Percentiles rank a stretch among this genome's conserved stretches.
Conservation (phyloP, 2,888 invertebrate species). For the Erebia aethiops region DNA sequence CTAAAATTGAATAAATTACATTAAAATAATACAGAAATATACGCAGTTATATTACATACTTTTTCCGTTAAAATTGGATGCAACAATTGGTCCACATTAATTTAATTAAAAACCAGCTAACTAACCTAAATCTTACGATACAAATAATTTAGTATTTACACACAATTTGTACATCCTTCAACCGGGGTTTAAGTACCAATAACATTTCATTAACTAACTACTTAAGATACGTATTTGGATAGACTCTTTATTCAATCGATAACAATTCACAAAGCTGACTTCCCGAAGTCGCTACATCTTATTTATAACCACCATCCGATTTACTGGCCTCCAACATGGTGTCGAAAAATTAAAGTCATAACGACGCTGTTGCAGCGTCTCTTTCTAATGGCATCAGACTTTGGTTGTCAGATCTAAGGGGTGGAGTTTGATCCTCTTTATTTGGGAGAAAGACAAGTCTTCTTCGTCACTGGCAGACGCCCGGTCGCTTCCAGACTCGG, state of each 20-base stretch:
- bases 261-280: conserved; percentile 71
- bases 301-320: conserved; percentile 76
- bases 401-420: conserved; percentile 87
- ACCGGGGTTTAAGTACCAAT: conserved; percentile 64
- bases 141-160: conserved; percentile 79
- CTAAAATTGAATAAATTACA: conserved; percentile 77
- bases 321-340: conserved; percentile 71
- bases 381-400: conserved; percentile 77
- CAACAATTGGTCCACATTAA: conserved; percentile 39
- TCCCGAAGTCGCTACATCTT: conserved; percentile 53
- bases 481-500: conserved; percentile 71
- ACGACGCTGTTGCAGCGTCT: conserved; percentile 52
- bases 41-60: conserved; percentile 50
- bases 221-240: conserved; percentile 81
- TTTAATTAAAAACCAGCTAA: conserved; percentile 57
- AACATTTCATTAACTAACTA: conserved; percentile 65
- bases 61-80: conserved; percentile 58
- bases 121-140: conserved; percentile 61
- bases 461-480: conserved; percentile 76
- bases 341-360: conserved; percentile 45
- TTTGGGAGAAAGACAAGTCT: conserved; percentile 82
- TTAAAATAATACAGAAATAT: conserved; percentile 63
- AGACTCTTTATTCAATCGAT: conserved; percentile 79
- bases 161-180: conserved; percentile 72
- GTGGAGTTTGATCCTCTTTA: conserved; percentile 83